These are phyloP conservation scores for Liodrosophila aerea DNA, from an alignment of 2,888 invertebrate genomes.

Conservation along the genomic window DNA sequence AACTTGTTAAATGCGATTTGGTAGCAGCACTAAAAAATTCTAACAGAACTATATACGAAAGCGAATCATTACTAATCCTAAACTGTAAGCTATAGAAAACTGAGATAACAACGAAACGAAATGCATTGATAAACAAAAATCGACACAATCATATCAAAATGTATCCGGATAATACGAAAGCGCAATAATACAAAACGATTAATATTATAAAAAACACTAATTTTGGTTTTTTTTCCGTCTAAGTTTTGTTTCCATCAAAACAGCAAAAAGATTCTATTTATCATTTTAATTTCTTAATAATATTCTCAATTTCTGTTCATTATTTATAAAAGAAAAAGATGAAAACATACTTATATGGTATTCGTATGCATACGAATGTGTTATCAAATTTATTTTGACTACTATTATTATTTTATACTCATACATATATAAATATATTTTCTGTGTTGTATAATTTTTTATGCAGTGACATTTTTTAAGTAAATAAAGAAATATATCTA, in stretches of 20 bases:
- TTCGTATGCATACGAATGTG: constrained; percentile 74
- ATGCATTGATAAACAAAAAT: constrained; percentile 47
- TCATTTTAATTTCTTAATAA: constrained; percentile 22
- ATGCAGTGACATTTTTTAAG: constrained; percentile 69
- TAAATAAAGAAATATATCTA: constrained; percentile 69
- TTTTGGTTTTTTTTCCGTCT: too few species aligned
- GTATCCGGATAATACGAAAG: constrained; percentile 74
- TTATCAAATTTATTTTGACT: constrained; percentile 63
- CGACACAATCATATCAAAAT: constrained; percentile 54
- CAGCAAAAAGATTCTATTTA: background rate
- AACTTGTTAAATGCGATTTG: constrained; percentile 72
- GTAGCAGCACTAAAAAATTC: constrained; percentile 67
- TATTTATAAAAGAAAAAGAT: constrained; percentile 46
- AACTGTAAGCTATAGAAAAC: constrained; percentile 37
- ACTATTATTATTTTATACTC: constrained; percentile 61
- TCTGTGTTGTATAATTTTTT: constrained; percentile 75
- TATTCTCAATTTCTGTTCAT: constrained; percentile 38
- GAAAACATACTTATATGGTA: constrained; percentile 31
- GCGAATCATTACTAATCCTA: constrained; percentile 71
- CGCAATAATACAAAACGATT: constrained; percentile 63
- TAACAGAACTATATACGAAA: constrained; percentile 61
- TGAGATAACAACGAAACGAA: constrained; percentile 74
- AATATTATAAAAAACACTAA: constrained; percentile 32
- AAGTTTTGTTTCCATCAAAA: constrained; percentile 31
- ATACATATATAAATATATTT: constrained; percentile 59